Evolutionary conservation across 2,888 invertebrate species (phyloP), one percentile per base, ranked within the genome.

Genomic region (Phaedon cochleariae): DNA sequence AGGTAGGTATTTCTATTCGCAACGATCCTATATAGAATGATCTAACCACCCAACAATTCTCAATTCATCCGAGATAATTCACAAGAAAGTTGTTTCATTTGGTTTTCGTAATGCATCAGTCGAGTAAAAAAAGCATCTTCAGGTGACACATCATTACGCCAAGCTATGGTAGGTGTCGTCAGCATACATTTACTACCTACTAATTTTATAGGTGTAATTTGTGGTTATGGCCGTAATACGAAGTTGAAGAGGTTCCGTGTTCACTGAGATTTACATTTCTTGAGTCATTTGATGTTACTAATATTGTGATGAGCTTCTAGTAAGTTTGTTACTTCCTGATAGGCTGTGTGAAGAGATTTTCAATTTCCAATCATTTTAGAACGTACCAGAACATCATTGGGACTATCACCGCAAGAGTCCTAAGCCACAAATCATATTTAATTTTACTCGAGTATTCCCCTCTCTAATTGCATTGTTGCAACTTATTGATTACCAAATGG

Each of bases 151-250:
- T 41, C 41, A 41, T 59, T 34, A 48, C 59, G 31, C 49, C 20
- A 21, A 34, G 34, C 49, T 37, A 59, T 59, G 49, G 17, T 59
- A 21, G 59, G 51, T 34, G 34, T 59, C 59, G 34, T 59, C 45
- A 45, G 57, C 12, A 31, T 29, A 51, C 51, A 46, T 59, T 26
- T 34, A 59, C 20, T 51, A 51, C 22, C 20, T 52, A 20, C 49
- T 22, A 34, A 59, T 37, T 51, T 58, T 51, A 59, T 51, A n/a
- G 51, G 21, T 59, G 34, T 26, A 21, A 60, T 52, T 52, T 60
- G 52, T 12, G 49, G 49, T 49, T 49, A 37, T 59, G 41, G 41
- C 41, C 41, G 41, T 41, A 41, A 41, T 41, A 41, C 15, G 15
- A 15, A 41, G n/a, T 15, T 41, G 41, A 41, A 41, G 41, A 41